Conservation (phyloP, 2,113 vertebrate genomes). For the Oxyruncus cristatus region DNA sequence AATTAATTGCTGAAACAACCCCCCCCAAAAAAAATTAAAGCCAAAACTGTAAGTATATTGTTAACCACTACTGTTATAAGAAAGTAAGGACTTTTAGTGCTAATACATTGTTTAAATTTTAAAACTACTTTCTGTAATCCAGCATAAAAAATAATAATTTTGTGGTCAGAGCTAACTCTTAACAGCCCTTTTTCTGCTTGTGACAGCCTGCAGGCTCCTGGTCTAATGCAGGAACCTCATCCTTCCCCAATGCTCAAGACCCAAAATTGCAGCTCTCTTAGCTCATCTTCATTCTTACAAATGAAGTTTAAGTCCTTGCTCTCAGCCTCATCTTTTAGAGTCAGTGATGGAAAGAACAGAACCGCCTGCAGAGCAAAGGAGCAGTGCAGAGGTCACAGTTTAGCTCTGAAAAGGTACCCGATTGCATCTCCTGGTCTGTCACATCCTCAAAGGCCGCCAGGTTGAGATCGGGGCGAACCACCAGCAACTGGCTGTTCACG, state of each 20-base stretch:
- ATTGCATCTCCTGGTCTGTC: slow-evolving; percentile 52
- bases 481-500: slow-evolving; percentile 57
- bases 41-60: background rate
- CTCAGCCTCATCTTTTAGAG: background rate
- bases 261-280: background rate
- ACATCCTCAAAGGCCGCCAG: slow-evolving; percentile 58
- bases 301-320: background rate
- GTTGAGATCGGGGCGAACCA: slow-evolving; percentile 4
- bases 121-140: background rate
- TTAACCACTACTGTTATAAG: background rate
- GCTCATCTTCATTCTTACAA: background rate
- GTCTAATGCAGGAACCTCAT: background rate
- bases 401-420: background rate
- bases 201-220: background rate
- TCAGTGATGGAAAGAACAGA: background rate
- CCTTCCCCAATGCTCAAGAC: background rate
- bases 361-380: background rate
- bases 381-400: background rate
- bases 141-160: background rate
- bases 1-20: background rate
- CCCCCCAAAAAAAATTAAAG: background rate
- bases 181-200: background rate
- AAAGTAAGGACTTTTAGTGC: background rate
- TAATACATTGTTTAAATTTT: background rate
- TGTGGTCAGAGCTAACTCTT: background rate